phyloP scores from a whole-genome alignment of 2,797 vertebrate genomes.

The Vespertilio murinus region DNA sequence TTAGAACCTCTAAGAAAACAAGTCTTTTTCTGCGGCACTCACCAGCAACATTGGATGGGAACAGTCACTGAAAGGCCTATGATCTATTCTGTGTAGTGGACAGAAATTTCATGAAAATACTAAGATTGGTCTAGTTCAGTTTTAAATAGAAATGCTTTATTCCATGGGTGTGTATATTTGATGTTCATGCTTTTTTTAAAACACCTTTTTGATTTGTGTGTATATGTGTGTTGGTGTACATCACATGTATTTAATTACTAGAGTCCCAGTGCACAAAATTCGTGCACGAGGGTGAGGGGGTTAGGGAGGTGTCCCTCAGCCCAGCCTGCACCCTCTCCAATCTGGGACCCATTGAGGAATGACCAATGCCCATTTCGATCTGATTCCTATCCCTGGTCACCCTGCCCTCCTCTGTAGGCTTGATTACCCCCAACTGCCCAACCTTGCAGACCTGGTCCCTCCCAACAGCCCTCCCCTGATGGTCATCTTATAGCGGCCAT shows the following conservation, averaged over 20 bases:
- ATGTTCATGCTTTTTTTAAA: background rate
- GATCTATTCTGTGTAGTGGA: background rate
- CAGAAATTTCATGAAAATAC: background rate
- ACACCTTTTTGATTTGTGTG: background rate
- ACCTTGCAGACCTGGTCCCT: no score
- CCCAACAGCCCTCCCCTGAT: no score
- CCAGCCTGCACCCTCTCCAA: no score
- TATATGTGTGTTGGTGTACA: background rate
- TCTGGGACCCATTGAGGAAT: no score
- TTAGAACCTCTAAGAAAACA: background rate
- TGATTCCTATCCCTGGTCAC: no score
- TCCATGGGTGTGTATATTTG: background rate
- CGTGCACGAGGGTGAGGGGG: no score
- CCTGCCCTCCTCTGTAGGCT: no score
- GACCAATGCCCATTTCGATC: no score
- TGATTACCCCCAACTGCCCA: no score
- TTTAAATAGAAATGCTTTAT: background rate
- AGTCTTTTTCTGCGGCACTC: background rate
- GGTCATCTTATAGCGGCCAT: no score
- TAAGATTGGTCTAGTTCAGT: background rate
- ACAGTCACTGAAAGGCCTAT: background rate
- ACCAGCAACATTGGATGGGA: background rate
- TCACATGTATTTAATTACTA: background rate
- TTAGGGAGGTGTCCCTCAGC: no score
- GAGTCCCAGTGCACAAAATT: no score